Base-by-base conservation (phyloP, 2,113 vertebrate genomes). In the Oenanthe oenanthe region DNA sequence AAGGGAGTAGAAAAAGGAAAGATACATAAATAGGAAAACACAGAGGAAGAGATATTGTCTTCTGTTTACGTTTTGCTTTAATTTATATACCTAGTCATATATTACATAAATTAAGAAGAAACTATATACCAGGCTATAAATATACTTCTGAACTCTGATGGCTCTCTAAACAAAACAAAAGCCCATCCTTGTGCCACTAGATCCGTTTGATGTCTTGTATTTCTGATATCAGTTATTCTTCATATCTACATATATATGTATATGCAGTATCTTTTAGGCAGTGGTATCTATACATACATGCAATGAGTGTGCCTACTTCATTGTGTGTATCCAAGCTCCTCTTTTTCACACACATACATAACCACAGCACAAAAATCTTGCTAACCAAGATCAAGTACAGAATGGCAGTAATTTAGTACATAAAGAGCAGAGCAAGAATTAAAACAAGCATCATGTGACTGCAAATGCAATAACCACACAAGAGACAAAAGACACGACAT, bases 371-470 rank as follows among this genome's bases (percentile, higher is more conserved):
- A 96, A 82, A 85, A 96, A 91, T 85, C 88, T 94, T 89, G 93
- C 78, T 96, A 95, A 92, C 70, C 94, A 85, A 58, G 79, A 93
- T 92, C 80, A 92, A 96, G 83, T 93, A 90, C 91, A 93, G 92
- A 95, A 95, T 97, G 95, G 97, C 96, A 97, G 94, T 96, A 94
- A 97, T 98, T 96, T 97, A 96, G 94, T 93, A 91, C 92, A 81
- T 95, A 94, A 95, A 96, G 81, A 92, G 92, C 67, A 96, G 96
- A 93, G 95, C 87, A 92, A 87, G 95, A 92, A 95, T 97, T 95
- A 92, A 94, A 94, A 95, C 96, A 92, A 94, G 96, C 81, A 84
- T 93, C 95, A 97, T 96, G 91, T 95, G 97, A 95, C 75, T 92
- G 93, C 85, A 96, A 94, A 96, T 85, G 78, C 91, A 95, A 95